Percentiles rank a stretch among this genome's conserved stretches.
These are phyloP conservation scores for Benitochromis conjunctus DNA, from an alignment of 2,113 vertebrate species.

Conservation along the genomic window DNA sequence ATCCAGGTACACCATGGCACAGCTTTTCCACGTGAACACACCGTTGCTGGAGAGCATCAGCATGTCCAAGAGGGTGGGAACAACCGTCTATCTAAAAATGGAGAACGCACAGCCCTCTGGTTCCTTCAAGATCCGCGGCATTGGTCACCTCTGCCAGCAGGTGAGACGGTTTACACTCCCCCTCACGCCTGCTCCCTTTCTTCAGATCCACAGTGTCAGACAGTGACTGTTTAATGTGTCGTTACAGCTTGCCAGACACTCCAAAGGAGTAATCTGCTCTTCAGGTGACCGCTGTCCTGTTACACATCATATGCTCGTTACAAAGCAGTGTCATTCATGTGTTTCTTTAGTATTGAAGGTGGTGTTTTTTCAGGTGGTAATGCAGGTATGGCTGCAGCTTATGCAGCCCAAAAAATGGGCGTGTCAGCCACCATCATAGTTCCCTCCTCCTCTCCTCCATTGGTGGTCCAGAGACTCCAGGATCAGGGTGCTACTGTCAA, in stretches of 20 bases:
- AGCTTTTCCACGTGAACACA: constrained; percentile 73
- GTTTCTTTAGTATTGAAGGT: neutral
- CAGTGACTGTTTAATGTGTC: neutral
- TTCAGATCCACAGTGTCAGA: neutral
- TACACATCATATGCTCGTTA: neutral
- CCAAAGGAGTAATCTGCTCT: constrained; percentile 74
- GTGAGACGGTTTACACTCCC: constrained; percentile 45
- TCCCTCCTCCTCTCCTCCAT: constrained; percentile 64
- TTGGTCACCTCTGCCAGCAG: constrained; percentile 86
- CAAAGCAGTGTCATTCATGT: neutral
- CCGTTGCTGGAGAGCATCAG: constrained; percentile 83
- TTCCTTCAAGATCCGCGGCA: constrained; percentile 95
- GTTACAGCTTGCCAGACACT: constrained; percentile 58
- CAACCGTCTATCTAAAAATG: constrained; percentile 83
- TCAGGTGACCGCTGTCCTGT: constrained; percentile 62
- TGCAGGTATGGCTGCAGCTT: constrained; percentile 77
- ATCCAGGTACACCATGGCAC: constrained; percentile 25
- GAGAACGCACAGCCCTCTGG: constrained; percentile 87
- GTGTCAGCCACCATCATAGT: constrained; percentile 73
- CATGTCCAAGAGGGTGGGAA: constrained; percentile 76
- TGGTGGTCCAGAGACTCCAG: constrained; percentile 67
- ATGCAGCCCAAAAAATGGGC: constrained; percentile 69
- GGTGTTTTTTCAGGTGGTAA: constrained; percentile 70
- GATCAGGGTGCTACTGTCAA: constrained; percentile 71
- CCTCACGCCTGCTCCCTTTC: fast-evolving